Percentiles rank a stretch among this genome's conserved stretches.
Conservation (phyloP, 2,797 vertebrate genomes). For the Alcedo atthis region DNA sequence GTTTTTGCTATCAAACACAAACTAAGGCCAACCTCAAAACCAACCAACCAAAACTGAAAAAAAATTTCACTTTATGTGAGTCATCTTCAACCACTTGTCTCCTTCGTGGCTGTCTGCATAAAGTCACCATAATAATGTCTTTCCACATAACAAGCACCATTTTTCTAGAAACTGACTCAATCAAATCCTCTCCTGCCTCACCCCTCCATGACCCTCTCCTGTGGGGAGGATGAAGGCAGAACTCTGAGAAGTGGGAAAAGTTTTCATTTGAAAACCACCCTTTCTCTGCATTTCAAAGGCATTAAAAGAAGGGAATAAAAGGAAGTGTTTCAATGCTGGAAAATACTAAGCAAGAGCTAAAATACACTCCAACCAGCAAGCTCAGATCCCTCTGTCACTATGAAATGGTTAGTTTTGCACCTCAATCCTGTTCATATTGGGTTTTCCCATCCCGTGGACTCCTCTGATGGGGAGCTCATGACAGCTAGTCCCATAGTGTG, state of each 20-base stretch:
- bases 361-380: neutral
- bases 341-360: neutral
- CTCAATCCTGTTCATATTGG: neutral
- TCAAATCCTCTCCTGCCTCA: neutral
- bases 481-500: accelerated
- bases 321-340: neutral
- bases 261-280: neutral
- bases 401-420: neutral
- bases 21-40: neutral
- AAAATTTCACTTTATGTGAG: neutral
- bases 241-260: neutral
- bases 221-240: neutral
- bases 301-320: neutral
- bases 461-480: neutral
- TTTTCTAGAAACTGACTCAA: neutral
- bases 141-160: neutral
- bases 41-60: neutral
- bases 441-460: neutral
- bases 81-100: neutral
- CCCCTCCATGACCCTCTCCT: neutral
- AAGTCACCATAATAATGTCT: neutral
- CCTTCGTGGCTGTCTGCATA: neutral
- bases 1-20: neutral
- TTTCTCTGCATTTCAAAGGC: neutral
- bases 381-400: neutral